Evolutionary conservation across 2,888 invertebrate genomes (phyloP).

Genomic region (Nephrotoma flavescens): DNA sequence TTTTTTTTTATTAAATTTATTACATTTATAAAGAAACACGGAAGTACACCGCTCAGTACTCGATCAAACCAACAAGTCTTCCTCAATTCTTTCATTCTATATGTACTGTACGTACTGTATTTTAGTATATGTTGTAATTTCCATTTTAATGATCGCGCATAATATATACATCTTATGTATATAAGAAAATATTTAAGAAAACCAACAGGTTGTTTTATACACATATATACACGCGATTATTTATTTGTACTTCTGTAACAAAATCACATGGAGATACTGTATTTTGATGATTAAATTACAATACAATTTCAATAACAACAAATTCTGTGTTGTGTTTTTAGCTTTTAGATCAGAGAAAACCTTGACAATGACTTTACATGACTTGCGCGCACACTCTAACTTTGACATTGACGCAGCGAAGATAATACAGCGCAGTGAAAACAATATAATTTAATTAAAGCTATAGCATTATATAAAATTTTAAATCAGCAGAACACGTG

Average conservation of each 20-base stretch:
- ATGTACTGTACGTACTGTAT: background rate
- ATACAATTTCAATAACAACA: background rate
- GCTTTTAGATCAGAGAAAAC: background rate
- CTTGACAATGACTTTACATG: constrained; percentile 7
- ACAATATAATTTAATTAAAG: background rate
- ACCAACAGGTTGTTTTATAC: background rate
- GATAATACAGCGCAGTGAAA: background rate
- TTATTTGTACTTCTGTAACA: background rate
- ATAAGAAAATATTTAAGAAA: background rate
- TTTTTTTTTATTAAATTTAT: background rate
- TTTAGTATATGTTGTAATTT: background rate
- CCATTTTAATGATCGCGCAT: background rate
- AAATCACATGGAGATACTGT: background rate
- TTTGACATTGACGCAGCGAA: constrained; percentile 5
- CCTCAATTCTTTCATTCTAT: background rate
- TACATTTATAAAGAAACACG: constrained; percentile 4
- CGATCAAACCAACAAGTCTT: background rate
- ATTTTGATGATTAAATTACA: background rate
- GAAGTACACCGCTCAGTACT: constrained; percentile 8
- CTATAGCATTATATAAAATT: background rate
- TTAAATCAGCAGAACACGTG: background rate
- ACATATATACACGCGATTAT: background rate
- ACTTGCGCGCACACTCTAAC: background rate
- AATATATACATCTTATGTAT: background rate
- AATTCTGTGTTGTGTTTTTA: background rate